Base-by-base conservation (phyloP, 2,113 vertebrate species). In the Saiga tatarica region DNA sequence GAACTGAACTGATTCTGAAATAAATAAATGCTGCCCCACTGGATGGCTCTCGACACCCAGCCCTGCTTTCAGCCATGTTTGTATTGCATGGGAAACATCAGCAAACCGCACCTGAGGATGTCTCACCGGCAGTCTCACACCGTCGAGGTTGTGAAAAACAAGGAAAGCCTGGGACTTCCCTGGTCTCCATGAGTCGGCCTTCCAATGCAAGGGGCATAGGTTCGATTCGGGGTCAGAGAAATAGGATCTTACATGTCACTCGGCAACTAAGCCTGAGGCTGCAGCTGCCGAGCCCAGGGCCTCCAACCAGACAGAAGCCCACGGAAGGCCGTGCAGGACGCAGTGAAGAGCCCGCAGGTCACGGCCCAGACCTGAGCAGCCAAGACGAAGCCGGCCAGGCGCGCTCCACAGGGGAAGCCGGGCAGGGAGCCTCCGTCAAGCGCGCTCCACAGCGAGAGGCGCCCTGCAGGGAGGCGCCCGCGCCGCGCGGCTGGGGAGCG, bases 261-360 rank as follows among this genome's bases (percentile, higher is more conserved):
- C 23, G n/a, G 67, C 5, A 23, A 23, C 67, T 12, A 36, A 71
- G 67, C 64, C 64, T 71, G 64, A 12, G n/a, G n/a, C 19, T 21
- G 64, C 64, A 36, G 0, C n/a, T 6, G 0, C 64, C 2, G 64
- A 21, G n/a, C n/a, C n/a, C n/a, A 36, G n/a, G n/a, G 2, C 9
- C n/a, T 36, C 33, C 33, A 36, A 23, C 9, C 2, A 23, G 64
- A 36, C 4, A 71, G n/a, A 23, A 23, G n/a, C n/a, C 67, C 19
- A 39, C 11, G 28, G 60, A 23, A 23, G n/a, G 6, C n/a, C 9
- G 1, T 21, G 1, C 9, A 36, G 64, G 64, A 12, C 1, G 19
- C 64, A 23, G n/a, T 21, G 64, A 23, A 10, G 64, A 12, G n/a
- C 67, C 67, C 2, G 17, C n/a, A 21, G 1, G n/a, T 9, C 67